phyloP scores from a whole-genome alignment of 1,140 invertebrate species.

The Macrostomum lignano region DNA sequence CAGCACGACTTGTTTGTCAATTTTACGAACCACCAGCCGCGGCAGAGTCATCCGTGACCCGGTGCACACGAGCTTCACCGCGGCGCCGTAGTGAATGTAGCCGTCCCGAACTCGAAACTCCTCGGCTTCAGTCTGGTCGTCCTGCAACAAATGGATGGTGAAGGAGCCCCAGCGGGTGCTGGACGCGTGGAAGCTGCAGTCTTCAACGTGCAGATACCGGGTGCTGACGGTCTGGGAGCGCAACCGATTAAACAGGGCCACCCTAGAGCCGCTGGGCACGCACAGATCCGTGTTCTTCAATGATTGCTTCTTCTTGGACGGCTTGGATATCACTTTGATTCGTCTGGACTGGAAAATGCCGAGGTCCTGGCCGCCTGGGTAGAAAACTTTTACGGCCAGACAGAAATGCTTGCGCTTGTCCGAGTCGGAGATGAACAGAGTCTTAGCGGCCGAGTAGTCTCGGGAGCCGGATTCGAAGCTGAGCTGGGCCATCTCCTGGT shows the following conservation, averaged over 20 bases:
- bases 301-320: slow-evolving; percentile 97
- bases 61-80: slow-evolving; percentile 90
- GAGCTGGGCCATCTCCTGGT: slow-evolving; percentile 92
- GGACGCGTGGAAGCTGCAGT: slow-evolving; percentile 91
- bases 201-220: slow-evolving; percentile 92
- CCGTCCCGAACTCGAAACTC: slow-evolving; percentile 86
- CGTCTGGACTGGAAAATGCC: slow-evolving; percentile 90
- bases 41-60: slow-evolving; percentile 93
- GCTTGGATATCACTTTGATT: slow-evolving; percentile 98
- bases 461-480: slow-evolving; percentile 60
- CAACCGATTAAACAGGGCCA: slow-evolving; percentile 88
- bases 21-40: slow-evolving; percentile 63
- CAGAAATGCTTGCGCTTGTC: slow-evolving; percentile 98
- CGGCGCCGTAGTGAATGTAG: slow-evolving; percentile 91
- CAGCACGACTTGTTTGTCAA: slow-evolving; percentile 86
- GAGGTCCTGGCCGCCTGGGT: slow-evolving; percentile 83
- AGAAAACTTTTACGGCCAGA: slow-evolving; percentile 94
- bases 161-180: slow-evolving; percentile 98
- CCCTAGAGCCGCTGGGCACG: slow-evolving; percentile 93
- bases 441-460: slow-evolving; percentile 96
- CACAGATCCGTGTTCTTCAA: slow-evolving; percentile 95
- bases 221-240: slow-evolving; percentile 94
- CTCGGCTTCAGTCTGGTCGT: slow-evolving; percentile 84
- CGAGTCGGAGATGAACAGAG: slow-evolving; percentile 89
- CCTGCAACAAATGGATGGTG: slow-evolving; percentile 82